These are phyloP conservation scores for Leuciscus waleckii DNA, from an alignment of 2,797 vertebrate genomes.

Conservation along the genomic window DNA sequence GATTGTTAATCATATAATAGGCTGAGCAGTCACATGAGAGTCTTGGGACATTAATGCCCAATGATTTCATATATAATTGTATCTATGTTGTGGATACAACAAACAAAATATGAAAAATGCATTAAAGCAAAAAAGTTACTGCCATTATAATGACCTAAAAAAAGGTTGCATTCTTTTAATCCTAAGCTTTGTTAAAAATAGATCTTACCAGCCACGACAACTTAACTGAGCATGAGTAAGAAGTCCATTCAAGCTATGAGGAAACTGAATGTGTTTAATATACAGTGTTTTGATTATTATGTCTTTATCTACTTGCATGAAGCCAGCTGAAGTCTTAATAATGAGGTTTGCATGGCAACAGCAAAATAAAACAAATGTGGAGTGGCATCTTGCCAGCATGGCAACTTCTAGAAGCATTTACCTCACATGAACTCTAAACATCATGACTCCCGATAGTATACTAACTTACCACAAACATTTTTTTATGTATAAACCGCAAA, in stretches of 20 bases:
- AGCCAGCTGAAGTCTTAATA: background rate
- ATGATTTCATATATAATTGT: background rate
- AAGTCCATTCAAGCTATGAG: background rate
- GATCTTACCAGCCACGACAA: background rate
- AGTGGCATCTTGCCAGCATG: slow-evolving; percentile 45
- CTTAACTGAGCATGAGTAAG: background rate
- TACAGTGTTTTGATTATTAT: background rate
- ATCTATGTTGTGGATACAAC: background rate
- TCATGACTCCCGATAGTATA: background rate
- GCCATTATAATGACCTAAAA: no score
- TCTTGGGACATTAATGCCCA: background rate
- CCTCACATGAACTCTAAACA: slow-evolving; percentile 48
- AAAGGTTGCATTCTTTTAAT: background rate
- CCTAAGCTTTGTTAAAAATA: background rate
- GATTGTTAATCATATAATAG: background rate
- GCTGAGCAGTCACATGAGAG: background rate
- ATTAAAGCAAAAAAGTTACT: background rate
- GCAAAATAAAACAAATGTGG: slow-evolving; percentile 11
- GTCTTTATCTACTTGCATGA: background rate
- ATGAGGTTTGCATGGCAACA: background rate
- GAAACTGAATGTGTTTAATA: background rate
- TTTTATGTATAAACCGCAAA: background rate
- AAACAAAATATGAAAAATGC: background rate
- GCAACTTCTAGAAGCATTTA: slow-evolving; percentile 23
- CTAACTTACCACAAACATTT: background rate